Evolutionary conservation across 2,888 invertebrate genomes (phyloP).

Genomic region (Diaprepes abbreviatus): DNA sequence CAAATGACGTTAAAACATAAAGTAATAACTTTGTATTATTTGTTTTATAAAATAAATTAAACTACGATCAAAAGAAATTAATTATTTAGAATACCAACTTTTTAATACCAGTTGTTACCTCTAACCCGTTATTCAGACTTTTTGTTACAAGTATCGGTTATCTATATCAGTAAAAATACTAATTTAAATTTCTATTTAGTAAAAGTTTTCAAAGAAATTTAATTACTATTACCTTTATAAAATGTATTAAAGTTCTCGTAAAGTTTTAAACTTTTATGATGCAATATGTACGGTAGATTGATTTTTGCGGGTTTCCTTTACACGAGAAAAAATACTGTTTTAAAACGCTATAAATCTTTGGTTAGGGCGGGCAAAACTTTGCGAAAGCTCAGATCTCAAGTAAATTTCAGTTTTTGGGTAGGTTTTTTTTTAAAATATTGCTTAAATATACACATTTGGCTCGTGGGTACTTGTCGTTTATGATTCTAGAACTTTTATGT

Average conservation of each 20-base stretch:
- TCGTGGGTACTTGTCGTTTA: constrained; percentile 24
- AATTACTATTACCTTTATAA: background rate
- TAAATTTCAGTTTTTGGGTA: constrained; percentile 62
- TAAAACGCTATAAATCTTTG: constrained; percentile 64
- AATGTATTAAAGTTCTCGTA: background rate
- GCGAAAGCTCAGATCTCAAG: constrained; percentile 64
- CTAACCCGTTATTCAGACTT: too few relatives aligned
- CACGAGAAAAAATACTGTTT: constrained; percentile 55
- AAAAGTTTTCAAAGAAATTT: background rate
- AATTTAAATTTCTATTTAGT: too few relatives aligned
- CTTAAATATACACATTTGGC: constrained; percentile 38
- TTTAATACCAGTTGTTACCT: too few relatives aligned
- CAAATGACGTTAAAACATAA: too few relatives aligned
- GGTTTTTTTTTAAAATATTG: constrained; percentile 40
- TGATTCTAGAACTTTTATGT: constrained; percentile 36
- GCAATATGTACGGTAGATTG: constrained; percentile 43
- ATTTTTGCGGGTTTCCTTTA: constrained; percentile 38
- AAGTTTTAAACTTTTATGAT: constrained; percentile 33
- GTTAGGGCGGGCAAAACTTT: constrained; percentile 61
- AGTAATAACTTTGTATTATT: too few relatives aligned
- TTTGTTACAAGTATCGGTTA: too few relatives aligned
- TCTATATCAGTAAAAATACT: too few relatives aligned
- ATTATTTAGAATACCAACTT: too few relatives aligned
- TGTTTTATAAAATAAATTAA: too few relatives aligned
- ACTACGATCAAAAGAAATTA: too few relatives aligned